phyloP scores from a whole-genome alignment of 2,888 invertebrate genomes.

The Lymantria monacha region DNA sequence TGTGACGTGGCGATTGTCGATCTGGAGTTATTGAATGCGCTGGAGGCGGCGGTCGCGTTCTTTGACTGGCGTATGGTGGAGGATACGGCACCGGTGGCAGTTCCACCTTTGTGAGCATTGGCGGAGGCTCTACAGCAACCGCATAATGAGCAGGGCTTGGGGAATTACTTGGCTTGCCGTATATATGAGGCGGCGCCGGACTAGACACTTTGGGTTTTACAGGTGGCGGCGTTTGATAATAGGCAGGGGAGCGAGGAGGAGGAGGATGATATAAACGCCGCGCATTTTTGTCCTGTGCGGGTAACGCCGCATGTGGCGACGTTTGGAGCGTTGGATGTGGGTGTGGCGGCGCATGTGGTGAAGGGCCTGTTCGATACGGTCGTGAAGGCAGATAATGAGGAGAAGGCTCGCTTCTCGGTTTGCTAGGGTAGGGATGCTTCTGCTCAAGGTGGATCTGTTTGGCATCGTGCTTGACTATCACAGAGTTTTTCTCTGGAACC shows the following conservation, averaged over 20 bases:
- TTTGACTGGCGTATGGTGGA: conserved; percentile 60
- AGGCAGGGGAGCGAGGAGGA: conserved; percentile 66
- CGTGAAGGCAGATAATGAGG: conserved; percentile 80
- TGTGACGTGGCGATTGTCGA: conserved; percentile 64
- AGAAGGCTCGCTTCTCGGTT: conserved; percentile 79
- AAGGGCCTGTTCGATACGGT: conserved; percentile 73
- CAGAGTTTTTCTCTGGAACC: conserved; percentile 88
- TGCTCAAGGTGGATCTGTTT: conserved; percentile 84
- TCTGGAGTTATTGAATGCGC: conserved; percentile 80
- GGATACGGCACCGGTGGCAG: conserved; percentile 72
- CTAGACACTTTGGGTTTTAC: conserved; percentile 87
- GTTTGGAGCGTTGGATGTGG: conserved; percentile 73
- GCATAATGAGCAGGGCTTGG: conserved; percentile 76
- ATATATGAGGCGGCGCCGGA: conserved; percentile 89
- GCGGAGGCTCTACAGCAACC: conserved; percentile 60
- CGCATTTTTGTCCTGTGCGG: conserved; percentile 52
- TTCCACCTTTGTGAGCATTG: conserved; percentile 80
- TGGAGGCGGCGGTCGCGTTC: conserved; percentile 79
- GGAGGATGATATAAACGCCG: conserved; percentile 48
- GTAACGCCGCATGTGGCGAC: conserved; percentile 58
- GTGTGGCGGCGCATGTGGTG: conserved; percentile 80
- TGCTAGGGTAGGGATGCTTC: conserved; percentile 82
- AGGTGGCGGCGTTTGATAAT: conserved; percentile 75
- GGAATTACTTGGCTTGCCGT: conserved; percentile 83
- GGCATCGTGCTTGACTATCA: conserved; percentile 90